Base-by-base conservation (phyloP, 2,888 invertebrate species). In the Scaptomyza caliginosa region DNA sequence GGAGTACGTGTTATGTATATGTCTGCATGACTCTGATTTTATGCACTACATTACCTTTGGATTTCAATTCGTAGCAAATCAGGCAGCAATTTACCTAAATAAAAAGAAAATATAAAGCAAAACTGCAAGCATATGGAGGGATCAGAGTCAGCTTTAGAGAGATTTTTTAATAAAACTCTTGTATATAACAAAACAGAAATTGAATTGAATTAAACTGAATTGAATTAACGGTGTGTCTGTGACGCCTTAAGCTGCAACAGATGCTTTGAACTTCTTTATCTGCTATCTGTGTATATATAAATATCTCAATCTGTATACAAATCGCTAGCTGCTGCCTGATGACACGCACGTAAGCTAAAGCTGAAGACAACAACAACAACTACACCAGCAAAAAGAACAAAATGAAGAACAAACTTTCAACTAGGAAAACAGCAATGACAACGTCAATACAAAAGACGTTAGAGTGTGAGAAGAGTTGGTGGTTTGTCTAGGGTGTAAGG, bases 41-140 rank as follows among this genome's bases (percentile, higher is more conserved):
- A 69, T 86, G 88, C 88, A 86, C 88, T 86, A 88, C 86, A 87
- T 87, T 88, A 88, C 77, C 83, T 83, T 81, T 86, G 77, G 81
- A 87, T 85, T 85, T 81, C 80, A 68, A 82, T 85, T 83, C 70
- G 76, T 58, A 74, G 79, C 83, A 83, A 83, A 85, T 87, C 83
- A 74, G 79, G 50, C 74, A 85, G 85, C 79, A 85, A 83, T 87
- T 78, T 74, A 71, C 79, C 77, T 67, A 77, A 64, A 67, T 45
- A 57, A 67, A 67, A 64, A 58, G 62, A 63, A 69, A 62, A 55
- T 60, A 74, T 66, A 28, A 74, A 8, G 8, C 59, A 58, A 66
- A 66, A 63, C 62, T 71, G 70, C 63, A 65, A 56, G 66, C 54
- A 51, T 32, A 48, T 57, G 13, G 13, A 7, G 59, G 43, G 42